Evolutionary conservation across 2,113 vertebrate genomes (phyloP), one percentile per base, ranked within the genome.

Genomic region (Gallinago media): DNA sequence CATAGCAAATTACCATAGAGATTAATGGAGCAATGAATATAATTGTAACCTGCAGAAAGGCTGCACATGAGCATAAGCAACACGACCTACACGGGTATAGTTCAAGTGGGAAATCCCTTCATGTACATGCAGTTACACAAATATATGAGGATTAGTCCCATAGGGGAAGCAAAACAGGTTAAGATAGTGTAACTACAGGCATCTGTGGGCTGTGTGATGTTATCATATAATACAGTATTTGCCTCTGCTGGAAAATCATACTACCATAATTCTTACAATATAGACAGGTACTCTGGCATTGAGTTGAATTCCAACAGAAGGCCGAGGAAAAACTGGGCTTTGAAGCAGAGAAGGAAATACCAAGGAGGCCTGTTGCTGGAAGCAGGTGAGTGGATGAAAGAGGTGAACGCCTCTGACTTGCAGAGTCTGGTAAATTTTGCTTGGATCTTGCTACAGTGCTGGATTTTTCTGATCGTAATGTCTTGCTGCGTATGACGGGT

Each of bases 51-150:
- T 88, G 61, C 31, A 44, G 17, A 9, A 32, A 80, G 80, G 58
- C 58, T 63, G 29, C 3, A 0, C 1, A 1, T 32, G 49, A 63
- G 23, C 44, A 7, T 1, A 12, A 67, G 56, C 44, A 56, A 3
- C 84, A 44, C 1, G 0, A 40, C 66, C 56, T 62, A 3, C 6
- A 5, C 15, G 21, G 42, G 29, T 54, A 4, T 12, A 32, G 63
- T 52, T 56, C 73, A 34, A 32, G 34, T 25, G 59, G 40, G 73
- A 87, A 67, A 62, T 52, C 73, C 59, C 50, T 71, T 52, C 3
- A 29, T 46, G 36, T 52, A 77, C 27, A 18, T 27, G 55, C 88
- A 92, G 46, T 31, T 77, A 19, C 15, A 42, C 26, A 29, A 29
- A 8, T 23, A 27, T 3, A 6, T 26, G n/a, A 77, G 52, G 56